Base-by-base conservation (phyloP, 2,888 invertebrate species). In the Agrotis ipsilon region DNA sequence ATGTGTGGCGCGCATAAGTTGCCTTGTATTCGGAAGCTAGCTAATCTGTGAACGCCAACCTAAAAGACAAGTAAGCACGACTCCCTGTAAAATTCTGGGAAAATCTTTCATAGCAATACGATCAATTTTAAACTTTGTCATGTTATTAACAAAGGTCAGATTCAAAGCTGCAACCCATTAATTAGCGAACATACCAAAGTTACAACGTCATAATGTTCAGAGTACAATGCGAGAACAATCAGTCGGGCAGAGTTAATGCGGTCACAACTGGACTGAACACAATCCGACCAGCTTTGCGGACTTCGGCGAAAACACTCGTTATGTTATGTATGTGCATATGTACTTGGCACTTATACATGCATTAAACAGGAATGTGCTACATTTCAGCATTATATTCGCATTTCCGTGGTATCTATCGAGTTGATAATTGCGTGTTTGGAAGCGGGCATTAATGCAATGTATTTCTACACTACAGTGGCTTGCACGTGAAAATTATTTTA, bases 241-340 rank as follows among this genome's bases (percentile, higher is more conserved):
- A 18, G 5, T 18, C 7, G 9, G 21, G 3, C 32, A n/a, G 43
- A 32, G 3, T 19, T 54, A 72, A 68, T 68, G 43, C 51, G 21
- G 48, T 51, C 19, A 3, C 24, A 54, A 69, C 52, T 59, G 16
- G 52, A 63, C 43, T 63, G 62, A 18, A 69, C 58, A 54, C 32
- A 76, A 76, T 75, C 69, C 59, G 19, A 57, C 13, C 21, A 32
- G 75, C 69, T 76, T 75, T 69, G 48, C 49, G 32, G 21, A 75
- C 46, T 75, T 57, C 18, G 46, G 1, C 16, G 49, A 46, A 21
- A 55, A 51, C 19, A 21, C 14, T 54, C 27, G 43, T 24, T 66
- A 19, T 45, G 13, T 19, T 24, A 45, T 48, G 13, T 19, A 32
- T n/a, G n/a, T 13, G 5, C 54, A 5, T 32, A 18, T 3, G 55